Evolutionary conservation across 2,797 vertebrate species (phyloP).

Genomic region (Furcifer pardalis): DNA sequence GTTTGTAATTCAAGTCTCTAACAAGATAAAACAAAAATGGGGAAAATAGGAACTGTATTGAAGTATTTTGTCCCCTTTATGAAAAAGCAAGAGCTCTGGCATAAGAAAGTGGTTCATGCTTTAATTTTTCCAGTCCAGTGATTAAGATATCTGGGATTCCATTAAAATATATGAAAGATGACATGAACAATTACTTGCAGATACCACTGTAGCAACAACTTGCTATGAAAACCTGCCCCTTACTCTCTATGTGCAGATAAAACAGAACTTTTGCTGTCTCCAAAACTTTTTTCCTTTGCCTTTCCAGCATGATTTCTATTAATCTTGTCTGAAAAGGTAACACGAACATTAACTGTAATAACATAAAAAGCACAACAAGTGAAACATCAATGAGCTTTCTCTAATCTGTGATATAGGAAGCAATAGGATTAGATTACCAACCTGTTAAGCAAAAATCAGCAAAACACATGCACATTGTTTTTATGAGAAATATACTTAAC

Average conservation of each 20-base stretch:
- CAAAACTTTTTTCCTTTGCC: not conserved
- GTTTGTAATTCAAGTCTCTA: constrained; percentile 68
- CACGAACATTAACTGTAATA: constrained; percentile 8
- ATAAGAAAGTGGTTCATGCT: not conserved
- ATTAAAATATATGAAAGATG: not conserved
- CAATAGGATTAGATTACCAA: constrained; percentile 40
- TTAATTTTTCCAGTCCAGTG: not conserved
- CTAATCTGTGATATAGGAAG: constrained; percentile 48
- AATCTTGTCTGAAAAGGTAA: not conserved
- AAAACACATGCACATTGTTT: not conserved
- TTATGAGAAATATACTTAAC: not conserved
- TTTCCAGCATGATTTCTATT: not conserved
- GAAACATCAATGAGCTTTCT: constrained; percentile 32
- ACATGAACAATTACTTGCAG: not conserved
- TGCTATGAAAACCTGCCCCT: not conserved
- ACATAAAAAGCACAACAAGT: constrained; percentile 28
- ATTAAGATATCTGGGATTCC: not conserved
- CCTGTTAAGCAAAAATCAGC: constrained; percentile 46
- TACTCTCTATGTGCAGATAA: not conserved
- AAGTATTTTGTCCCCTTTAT: constrained; percentile 26
- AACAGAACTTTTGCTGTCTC: not conserved
- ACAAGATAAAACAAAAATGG: constrained; percentile 47
- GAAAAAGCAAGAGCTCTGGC: constrained; percentile 40
- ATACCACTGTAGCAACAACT: not conserved
- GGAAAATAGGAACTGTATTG: constrained; percentile 28